These are phyloP conservation scores for Acromyrmex echinatior DNA, from an alignment of 1,140 invertebrate species.

Conservation along the genomic window DNA sequence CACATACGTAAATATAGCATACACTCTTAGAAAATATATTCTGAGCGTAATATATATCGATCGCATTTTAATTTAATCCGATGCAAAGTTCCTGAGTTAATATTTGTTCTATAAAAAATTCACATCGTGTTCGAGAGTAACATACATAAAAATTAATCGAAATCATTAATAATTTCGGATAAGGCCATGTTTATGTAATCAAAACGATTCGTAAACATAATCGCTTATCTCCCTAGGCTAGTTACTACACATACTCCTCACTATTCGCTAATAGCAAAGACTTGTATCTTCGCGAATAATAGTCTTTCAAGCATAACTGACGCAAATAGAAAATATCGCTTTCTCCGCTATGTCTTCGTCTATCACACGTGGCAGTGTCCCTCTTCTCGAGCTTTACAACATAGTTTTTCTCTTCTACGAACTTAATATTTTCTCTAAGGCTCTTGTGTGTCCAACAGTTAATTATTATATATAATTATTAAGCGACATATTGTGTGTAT, in stretches of 20 bases:
- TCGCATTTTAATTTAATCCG: slow-evolving; percentile 41
- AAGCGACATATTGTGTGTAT: not conserved
- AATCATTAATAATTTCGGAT: slow-evolving; percentile 12
- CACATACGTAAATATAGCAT: slow-evolving; percentile 14
- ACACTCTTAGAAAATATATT: slow-evolving; percentile 41
- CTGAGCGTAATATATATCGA: slow-evolving; percentile 66
- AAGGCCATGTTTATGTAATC: not conserved
- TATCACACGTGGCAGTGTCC: slow-evolving; percentile 58
- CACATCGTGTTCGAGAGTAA: not conserved
- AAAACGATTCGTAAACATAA: not conserved
- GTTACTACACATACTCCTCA: not conserved
- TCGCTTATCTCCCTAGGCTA: not conserved
- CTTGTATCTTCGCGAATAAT: not conserved
- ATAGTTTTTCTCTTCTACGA: slow-evolving; percentile 7
- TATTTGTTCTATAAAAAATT: slow-evolving; percentile 64
- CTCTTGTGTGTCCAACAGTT: not conserved
- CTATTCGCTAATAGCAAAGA: not conserved
- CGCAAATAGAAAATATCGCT: slow-evolving; percentile 28
- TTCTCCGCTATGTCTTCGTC: not conserved
- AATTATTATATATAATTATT: slow-evolving; percentile 31
- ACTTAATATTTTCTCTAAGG: not conserved
- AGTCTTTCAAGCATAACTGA: slow-evolving; percentile 4
- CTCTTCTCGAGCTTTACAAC: not conserved
- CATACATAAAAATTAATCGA: not conserved
- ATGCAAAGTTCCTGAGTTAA: slow-evolving; percentile 71